Base-by-base conservation (phyloP, 2,888 invertebrate species). In the Hemicrepidius hirtus region DNA sequence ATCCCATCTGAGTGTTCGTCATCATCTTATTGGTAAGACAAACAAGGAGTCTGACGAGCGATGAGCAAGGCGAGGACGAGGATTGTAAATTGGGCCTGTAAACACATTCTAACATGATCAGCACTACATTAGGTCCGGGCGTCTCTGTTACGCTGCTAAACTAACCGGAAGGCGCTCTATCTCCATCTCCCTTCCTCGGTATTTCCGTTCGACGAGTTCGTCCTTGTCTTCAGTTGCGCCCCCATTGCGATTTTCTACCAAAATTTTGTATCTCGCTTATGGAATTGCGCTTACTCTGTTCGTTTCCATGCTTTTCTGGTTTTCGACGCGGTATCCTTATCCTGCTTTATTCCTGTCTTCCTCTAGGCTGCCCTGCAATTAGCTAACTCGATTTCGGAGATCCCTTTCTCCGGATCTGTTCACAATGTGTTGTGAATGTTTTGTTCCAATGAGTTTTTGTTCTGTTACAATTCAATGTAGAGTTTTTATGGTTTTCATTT, bases 31-130 rank as follows among this genome's bases (percentile, higher is more conserved):
- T 84, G 84, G 82, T 80, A 84, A 85, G 84, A 84, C 79, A 85
- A 85, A 85, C 84, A 85, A 79, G 78, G 80, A 76, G 76, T 79
- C 82, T 84, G 84, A 83, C 85, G 85, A 84, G 82, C 82, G 81
- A 82, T 82, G 82, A 77, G 82, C 81, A 82, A 83, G 84, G 83
- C 84, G 84, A 84, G 82, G 83, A 83, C 78, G 82, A 82, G 85
- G 85, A 86, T 85, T 86, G 85, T 85, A 86, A 86, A 86, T 86
- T 86, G 85, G 85, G 82, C 84, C 83, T 84, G 86, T 85, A 86
- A 86, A 86, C 86, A 86, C 85, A 86, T 86, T 86, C 86, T 86
- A 86, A 86, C 86, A 86, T 86, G 86, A 86, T 86, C 86, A 86
- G 86, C 85, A 86, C 85, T 85, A 85, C 85, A 86, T 86, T 86